These are phyloP conservation scores for Arenaria interpres DNA, from an alignment of 2,113 vertebrate genomes.

Conservation along the genomic window DNA sequence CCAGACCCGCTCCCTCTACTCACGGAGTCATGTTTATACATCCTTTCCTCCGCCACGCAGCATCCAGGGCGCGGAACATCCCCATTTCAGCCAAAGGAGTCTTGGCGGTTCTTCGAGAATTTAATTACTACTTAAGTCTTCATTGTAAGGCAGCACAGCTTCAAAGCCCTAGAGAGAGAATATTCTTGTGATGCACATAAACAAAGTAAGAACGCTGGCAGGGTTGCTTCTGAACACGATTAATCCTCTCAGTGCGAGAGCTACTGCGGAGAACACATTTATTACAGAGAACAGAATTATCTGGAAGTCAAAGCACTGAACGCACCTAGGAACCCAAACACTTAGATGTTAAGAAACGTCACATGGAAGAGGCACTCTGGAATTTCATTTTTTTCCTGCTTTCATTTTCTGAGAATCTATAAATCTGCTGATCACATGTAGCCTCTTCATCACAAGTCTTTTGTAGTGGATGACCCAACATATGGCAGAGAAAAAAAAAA, in stretches of 20 bases:
- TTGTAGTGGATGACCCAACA: conserved; percentile 62
- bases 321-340: background rate
- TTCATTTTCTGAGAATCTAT: conserved; percentile 30
- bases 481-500: conserved; percentile 52
- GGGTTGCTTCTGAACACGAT: background rate
- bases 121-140: conserved; percentile 47
- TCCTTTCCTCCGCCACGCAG: conserved; percentile 16
- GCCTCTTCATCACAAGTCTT: conserved; percentile 21
- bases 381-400: background rate
- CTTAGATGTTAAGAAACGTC: background rate
- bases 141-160: conserved; percentile 40
- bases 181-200: conserved; percentile 51
- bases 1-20: background rate
- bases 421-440: conserved; percentile 59
- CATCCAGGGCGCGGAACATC: background rate
- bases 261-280: background rate
- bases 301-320: background rate
- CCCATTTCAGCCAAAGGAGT: conserved; percentile 57
- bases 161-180: conserved; percentile 61
- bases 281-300: background rate
- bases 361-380: background rate
- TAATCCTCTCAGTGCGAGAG: background rate
- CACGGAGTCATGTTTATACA: conserved; percentile 45
- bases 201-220: background rate
- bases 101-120: conserved; percentile 2